phyloP scores from a whole-genome alignment of 2,113 vertebrate genomes.

The Ailuropoda melanoleuca region DNA sequence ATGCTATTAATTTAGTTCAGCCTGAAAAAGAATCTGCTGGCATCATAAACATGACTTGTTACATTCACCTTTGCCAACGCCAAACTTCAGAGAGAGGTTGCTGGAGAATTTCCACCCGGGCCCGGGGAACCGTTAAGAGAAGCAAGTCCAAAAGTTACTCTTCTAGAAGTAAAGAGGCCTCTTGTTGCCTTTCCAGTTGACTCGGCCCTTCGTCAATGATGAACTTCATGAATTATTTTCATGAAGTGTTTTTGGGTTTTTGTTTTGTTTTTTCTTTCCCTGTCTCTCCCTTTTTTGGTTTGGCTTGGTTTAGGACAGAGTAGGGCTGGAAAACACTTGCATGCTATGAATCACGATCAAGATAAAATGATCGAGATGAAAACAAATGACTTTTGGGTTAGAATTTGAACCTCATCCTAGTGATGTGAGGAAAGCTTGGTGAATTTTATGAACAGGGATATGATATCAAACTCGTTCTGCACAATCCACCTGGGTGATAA shows the following conservation, averaged over 20 bases:
- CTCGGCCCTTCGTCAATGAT: neutral
- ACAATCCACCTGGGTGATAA: rapidly evolving
- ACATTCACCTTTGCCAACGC: neutral
- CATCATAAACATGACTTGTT: neutral
- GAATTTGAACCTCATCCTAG: neutral
- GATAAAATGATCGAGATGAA: neutral
- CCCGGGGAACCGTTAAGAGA: neutral
- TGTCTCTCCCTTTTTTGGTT: neutral
- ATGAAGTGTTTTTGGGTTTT: no score
- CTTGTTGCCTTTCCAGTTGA: no score
- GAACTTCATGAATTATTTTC: neutral
- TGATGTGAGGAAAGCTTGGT: neutral
- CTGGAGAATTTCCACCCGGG: neutral
- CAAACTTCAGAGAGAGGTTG: neutral
- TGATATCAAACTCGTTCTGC: neutral
- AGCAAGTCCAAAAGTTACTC: neutral
- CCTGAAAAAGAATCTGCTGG: neutral
- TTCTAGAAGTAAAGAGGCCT: no score
- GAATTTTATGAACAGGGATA: neutral
- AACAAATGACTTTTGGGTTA: neutral
- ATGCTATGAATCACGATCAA: neutral
- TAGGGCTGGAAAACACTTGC: neutral
- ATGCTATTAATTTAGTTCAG: conserved; percentile 13
- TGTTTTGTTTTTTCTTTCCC: neutral
- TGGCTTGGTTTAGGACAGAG: neutral